phyloP scores from a whole-genome alignment of 2,113 vertebrate genomes.

The Neotoma lepida region DNA sequence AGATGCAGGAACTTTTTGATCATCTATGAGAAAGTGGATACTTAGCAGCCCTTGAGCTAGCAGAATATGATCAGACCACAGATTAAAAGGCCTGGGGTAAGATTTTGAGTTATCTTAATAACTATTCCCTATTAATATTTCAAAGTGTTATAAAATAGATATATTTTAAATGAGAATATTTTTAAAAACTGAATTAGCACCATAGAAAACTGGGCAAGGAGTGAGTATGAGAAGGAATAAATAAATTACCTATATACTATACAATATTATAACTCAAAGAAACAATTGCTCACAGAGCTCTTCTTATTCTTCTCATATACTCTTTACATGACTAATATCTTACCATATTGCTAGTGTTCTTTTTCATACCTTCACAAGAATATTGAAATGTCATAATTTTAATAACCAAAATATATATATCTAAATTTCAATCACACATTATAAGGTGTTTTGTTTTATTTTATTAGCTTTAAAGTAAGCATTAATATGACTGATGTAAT shows the following conservation, averaged over 20 bases:
- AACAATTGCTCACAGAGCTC: background rate
- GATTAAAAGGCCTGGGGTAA: background rate
- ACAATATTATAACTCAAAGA: background rate
- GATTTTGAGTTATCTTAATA: background rate
- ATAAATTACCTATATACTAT: background rate
- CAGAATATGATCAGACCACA: conserved; percentile 17
- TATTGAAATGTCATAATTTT: background rate
- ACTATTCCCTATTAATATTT: background rate
- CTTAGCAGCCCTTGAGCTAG: background rate
- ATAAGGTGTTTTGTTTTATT: background rate
- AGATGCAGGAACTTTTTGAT: background rate
- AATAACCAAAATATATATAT: background rate
- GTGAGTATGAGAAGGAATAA: background rate
- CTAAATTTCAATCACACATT: conserved; percentile 1
- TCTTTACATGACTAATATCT: background rate
- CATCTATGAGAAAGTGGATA: background rate
- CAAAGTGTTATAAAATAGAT: background rate
- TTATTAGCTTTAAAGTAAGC: background rate
- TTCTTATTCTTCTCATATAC: background rate
- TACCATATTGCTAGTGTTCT: background rate
- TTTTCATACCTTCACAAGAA: background rate
- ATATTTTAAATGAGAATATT: conserved; percentile 26
- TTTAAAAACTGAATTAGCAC: background rate
- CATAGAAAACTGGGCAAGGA: background rate
- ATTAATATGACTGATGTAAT: background rate